Evolutionary conservation across 2,888 invertebrate genomes (phyloP).

Genomic region (Volucella inflata): DNA sequence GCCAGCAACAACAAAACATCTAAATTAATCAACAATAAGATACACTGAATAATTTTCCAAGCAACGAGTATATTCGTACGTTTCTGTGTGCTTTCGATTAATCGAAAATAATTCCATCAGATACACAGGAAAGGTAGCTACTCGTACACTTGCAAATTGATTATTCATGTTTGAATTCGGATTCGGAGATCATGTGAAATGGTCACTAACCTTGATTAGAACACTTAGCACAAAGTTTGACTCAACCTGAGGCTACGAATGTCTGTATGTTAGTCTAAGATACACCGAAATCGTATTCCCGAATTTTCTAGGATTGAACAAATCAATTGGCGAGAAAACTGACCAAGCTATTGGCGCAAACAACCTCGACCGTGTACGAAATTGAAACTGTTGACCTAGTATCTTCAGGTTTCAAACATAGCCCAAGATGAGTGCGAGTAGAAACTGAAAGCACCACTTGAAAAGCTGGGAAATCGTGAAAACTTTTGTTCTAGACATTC

Average conservation of each 20-base stretch:
- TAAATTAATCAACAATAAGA: slow-evolving; percentile 30
- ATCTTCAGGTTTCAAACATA: slow-evolving; percentile 33
- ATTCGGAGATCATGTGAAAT: not conserved
- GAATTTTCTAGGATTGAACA: slow-evolving; percentile 3
- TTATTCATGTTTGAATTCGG: not conserved
- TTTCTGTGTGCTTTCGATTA: not conserved
- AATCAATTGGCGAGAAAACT: not conserved
- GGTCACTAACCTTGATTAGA: slow-evolving; percentile 55
- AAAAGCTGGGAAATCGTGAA: slow-evolving; percentile 67
- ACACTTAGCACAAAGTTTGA: slow-evolving; percentile 23
- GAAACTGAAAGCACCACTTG: slow-evolving; percentile 36
- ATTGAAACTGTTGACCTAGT: slow-evolving; percentile 67
- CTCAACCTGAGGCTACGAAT: not conserved
- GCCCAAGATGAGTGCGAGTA: slow-evolving; percentile 27
- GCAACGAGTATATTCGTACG: not conserved
- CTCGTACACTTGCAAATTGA: not conserved
- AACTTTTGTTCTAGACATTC: slow-evolving; percentile 21
- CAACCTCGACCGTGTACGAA: slow-evolving; percentile 57
- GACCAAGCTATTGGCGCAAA: slow-evolving; percentile 4
- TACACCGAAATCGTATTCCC: slow-evolving; percentile 7
- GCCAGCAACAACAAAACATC: not conserved
- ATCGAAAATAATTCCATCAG: not conserved
- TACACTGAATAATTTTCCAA: slow-evolving; percentile 7
- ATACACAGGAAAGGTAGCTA: not conserved
- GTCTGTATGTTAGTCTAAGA: not conserved